These are phyloP conservation scores for Aporrectodea caliginosa DNA, from an alignment of 1,140 invertebrate species.

Conservation along the genomic window DNA sequence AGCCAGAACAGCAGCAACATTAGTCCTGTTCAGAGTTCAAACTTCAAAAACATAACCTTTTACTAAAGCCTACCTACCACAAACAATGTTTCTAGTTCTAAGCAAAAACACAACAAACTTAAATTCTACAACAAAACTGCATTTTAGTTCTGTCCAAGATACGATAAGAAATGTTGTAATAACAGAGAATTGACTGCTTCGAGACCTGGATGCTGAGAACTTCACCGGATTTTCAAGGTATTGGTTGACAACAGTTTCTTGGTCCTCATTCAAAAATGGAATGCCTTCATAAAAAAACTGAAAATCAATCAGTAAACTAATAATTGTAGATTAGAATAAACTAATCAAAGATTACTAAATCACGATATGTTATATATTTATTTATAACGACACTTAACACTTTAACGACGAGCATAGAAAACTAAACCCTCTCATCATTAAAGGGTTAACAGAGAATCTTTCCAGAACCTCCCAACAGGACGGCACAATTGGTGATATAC, in stretches of 20 bases:
- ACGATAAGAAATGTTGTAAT: too few species aligned
- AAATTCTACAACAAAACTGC: too few species aligned
- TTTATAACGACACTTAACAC: not conserved
- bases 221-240: conserved; percentile 44
- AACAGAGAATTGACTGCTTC: too few species aligned
- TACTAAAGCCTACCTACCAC: too few species aligned
- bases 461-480: not conserved
- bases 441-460: conserved; percentile 12
- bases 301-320: conserved; percentile 44
- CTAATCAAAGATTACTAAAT: conserved; percentile 1
- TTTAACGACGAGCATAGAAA: not conserved
- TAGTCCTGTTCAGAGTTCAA: too few species aligned
- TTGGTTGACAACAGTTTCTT: conserved; percentile 49
- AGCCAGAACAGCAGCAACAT: too few species aligned
- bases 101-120: too few species aligned
- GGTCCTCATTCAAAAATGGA: conserved; percentile 63
- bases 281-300: conserved; percentile 68
- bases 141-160: too few species aligned
- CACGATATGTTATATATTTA: not conserved
- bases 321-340: conserved; percentile 33
- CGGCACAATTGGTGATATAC: not conserved
- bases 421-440: not conserved
- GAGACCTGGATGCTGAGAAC: too few species aligned
- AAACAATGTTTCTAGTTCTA: too few species aligned
- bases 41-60: too few species aligned